Conservation (phyloP, 2,797 vertebrate genomes). For the Taenioides sp. region DNA sequence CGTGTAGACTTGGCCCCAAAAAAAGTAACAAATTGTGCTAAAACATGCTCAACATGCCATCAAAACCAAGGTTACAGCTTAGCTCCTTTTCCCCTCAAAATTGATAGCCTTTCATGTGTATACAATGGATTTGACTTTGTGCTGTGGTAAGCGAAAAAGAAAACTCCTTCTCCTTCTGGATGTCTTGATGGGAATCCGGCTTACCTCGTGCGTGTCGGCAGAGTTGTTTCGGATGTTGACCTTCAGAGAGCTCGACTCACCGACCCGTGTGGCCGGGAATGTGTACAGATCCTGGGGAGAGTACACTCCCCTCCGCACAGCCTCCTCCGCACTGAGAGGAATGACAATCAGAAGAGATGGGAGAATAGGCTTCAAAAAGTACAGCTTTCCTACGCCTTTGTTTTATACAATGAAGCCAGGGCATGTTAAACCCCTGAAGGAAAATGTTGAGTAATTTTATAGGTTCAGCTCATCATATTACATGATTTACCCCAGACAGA, state of each 20-base stretch:
- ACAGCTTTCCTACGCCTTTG: too few relatives aligned
- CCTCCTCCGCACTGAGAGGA: slow-evolving; percentile 75
- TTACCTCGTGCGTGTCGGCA: slow-evolving; percentile 81
- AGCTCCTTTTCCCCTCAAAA: slow-evolving; percentile 4
- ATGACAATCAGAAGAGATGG: slow-evolving; percentile 14
- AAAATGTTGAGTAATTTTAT: too few relatives aligned
- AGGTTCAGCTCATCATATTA: too few relatives aligned
- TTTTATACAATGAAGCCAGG: too few relatives aligned
- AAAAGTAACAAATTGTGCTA: slow-evolving; percentile 3
- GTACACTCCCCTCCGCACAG: slow-evolving; percentile 77
- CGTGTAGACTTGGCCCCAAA: slow-evolving; percentile 11
- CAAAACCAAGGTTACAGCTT: not conserved
- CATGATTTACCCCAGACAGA: too few relatives aligned
- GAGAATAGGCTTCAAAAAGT: not conserved
- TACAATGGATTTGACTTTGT: slow-evolving; percentile 19
- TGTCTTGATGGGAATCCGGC: slow-evolving; percentile 31
- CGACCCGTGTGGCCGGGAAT: slow-evolving; percentile 83
- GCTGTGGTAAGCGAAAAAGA: slow-evolving; percentile 15
- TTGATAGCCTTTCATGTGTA: slow-evolving; percentile 11
- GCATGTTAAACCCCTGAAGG: too few relatives aligned
- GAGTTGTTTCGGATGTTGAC: slow-evolving; percentile 93
- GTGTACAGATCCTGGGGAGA: slow-evolving; percentile 84
- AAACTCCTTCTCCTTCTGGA: not conserved
- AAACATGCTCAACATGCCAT: not conserved
- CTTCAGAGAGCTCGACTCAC: slow-evolving; percentile 85